Evolutionary conservation across 2,888 invertebrate genomes (phyloP), one percentile per base, ranked within the genome.

Genomic region (Drosophila nr. medialis): DNA sequence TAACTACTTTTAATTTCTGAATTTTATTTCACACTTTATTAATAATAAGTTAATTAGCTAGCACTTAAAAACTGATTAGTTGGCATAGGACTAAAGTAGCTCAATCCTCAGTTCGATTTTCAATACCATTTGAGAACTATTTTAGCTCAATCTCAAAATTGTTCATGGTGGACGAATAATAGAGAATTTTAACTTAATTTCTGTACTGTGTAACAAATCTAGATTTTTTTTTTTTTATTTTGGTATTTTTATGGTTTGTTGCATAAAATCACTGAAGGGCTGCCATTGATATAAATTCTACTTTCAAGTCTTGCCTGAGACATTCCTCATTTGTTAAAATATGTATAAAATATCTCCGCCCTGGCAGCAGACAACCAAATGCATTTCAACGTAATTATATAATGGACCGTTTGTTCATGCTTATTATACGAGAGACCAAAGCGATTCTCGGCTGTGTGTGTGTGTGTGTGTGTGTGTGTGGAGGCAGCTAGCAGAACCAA

Each of bases 381-480:
- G 29, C 60, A 68, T 42, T 48, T 40, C 32, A 55, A 45, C 48
- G 27, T 69, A 75, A 69, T 79, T 75, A 75, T 45, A 66, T 64
- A 75, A 79, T 66, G 50, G 48, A 53, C 34, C 48, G 50, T 53
- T 55, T 71, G 54, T 15, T 62, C 15, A 21, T 21, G 24, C 15
- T 21, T 50, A 65, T 69, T 78, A 40, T 59, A 61, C 50, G 15
- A 48, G 61, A 61, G 51, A 66, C 29, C 36, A 53, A 49, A 55
- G 36, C 18, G 45, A 18, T 29, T 36, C 48, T 50, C 11, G 27
- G 21, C 24, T 34, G 24, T 38, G 29, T 50, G 27, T 34, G 34
- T 34, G 34, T 0, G 34, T 1, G 32, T 32, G 11, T 4, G 7
- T 18, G 18, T 7, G 36, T 8, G 8, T 15, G 29, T 11, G 27